Conservation (phyloP, 2,113 vertebrate species). For the Pedionomus torquatus region DNA sequence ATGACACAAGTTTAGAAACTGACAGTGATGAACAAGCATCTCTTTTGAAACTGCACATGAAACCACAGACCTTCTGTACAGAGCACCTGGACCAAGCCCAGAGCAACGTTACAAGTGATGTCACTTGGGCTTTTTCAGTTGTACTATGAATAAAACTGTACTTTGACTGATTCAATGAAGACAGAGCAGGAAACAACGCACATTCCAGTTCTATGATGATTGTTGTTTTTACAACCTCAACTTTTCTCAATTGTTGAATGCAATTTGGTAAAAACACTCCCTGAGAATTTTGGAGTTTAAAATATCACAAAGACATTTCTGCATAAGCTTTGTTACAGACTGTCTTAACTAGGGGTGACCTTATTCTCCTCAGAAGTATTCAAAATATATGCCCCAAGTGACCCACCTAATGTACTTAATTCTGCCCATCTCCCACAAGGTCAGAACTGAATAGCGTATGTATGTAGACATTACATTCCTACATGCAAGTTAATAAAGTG, state of each 20-base stretch:
- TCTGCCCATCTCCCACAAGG: neutral
- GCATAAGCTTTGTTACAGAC: neutral
- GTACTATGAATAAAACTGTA: neutral
- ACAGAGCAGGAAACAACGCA: slow-evolving; percentile 35
- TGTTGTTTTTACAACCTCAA: neutral
- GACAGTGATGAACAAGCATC: slow-evolving; percentile 25
- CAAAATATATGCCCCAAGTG: slow-evolving; percentile 44
- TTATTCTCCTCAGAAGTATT: neutral
- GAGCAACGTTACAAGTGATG: slow-evolving; percentile 1
- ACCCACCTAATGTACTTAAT: neutral
- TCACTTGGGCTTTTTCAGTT: slow-evolving; percentile 6
- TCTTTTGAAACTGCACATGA: slow-evolving; percentile 37
- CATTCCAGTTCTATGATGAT: neutral
- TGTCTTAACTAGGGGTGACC: neutral
- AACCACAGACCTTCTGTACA: neutral
- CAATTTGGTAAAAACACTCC: neutral
- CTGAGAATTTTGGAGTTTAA: neutral
- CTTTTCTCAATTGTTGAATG: neutral
- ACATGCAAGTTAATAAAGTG: neutral
- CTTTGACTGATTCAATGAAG: slow-evolving; percentile 16
- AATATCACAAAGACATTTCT: neutral
- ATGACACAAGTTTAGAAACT: neutral
- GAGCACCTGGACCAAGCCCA: slow-evolving; percentile 30
- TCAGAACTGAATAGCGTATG: neutral
- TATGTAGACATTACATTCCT: neutral